These are phyloP conservation scores for Notodonta dromedarius DNA, from an alignment of 2,888 invertebrate species.

Conservation along the genomic window DNA sequence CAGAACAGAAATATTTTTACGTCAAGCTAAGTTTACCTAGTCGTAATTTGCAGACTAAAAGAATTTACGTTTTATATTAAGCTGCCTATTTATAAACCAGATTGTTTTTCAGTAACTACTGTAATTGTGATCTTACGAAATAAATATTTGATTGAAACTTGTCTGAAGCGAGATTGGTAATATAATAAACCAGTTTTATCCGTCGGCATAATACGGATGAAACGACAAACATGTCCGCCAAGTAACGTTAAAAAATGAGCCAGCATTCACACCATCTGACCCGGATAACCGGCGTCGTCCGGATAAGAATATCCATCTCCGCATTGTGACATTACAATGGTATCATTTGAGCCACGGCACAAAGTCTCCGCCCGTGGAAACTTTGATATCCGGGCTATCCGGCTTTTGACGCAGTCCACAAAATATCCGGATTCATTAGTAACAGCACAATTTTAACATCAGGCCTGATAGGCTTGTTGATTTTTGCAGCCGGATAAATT, in stretches of 20 bases:
- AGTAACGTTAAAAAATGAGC: constrained; percentile 2
- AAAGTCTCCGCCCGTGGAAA: background rate
- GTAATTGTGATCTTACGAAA: too few relatives aligned
- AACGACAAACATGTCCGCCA: background rate
- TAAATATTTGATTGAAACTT: too few relatives aligned
- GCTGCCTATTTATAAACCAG: too few relatives aligned
- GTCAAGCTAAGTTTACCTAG: too few relatives aligned
- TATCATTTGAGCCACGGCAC: background rate
- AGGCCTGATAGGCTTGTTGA: background rate
- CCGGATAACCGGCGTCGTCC: background rate
- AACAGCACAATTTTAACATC: background rate
- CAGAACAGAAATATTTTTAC: too few relatives aligned
- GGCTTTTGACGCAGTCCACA: background rate
- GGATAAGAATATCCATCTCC: constrained; percentile 6
- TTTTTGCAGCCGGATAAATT: background rate
- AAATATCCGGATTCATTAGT: constrained; percentile 5
- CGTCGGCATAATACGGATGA: background rate
- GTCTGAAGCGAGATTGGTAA: too few relatives aligned
- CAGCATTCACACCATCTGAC: constrained; percentile 3
- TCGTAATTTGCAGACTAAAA: too few relatives aligned
- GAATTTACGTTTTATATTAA: too few relatives aligned
- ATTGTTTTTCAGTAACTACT: too few relatives aligned
- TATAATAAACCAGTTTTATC: too few relatives aligned
- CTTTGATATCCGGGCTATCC: constrained; percentile 5
- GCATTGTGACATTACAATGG: background rate